Conservation (phyloP, 2,797 vertebrate genomes). For the Eulemur rubriventer region DNA sequence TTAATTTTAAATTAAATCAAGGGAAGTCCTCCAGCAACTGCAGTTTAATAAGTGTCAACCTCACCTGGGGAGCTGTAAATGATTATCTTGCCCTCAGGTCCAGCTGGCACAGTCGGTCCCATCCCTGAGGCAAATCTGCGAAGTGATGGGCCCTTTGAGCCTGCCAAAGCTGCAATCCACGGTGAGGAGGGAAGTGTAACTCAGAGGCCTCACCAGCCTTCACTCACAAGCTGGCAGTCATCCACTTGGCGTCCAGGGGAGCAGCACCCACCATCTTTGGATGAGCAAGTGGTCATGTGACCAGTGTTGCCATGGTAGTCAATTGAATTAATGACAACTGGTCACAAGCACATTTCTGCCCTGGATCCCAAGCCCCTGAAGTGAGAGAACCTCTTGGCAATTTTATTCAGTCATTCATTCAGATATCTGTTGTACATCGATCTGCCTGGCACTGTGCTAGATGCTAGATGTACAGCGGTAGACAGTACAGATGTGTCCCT, state of each 20-base stretch:
- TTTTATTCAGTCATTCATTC: not conserved
- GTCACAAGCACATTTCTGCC: not conserved
- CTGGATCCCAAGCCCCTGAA: not conserved
- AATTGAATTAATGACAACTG: not conserved
- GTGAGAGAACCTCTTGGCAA: not conserved
- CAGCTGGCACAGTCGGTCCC: not conserved
- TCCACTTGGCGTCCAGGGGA: not conserved
- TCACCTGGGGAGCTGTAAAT: not conserved
- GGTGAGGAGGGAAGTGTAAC: not conserved
- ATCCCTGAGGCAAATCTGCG: not conserved
- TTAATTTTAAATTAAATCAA: not conserved
- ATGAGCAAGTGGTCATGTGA: not conserved
- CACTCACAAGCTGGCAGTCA: not conserved
- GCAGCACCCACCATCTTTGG: not conserved
- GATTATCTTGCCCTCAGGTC: not conserved
- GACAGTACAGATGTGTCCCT: too few species aligned
- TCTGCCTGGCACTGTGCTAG: not conserved
- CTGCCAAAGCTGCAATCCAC: not conserved
- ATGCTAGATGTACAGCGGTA: not conserved
- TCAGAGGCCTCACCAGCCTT: not conserved
- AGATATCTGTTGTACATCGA: not conserved
- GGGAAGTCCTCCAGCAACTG: not conserved
- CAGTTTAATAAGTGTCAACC: not conserved
- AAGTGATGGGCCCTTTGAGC: not conserved
- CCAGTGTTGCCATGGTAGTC: not conserved